Evolutionary conservation across 2,888 invertebrate species (phyloP).

Genomic region (Calephelis perditalis): DNA sequence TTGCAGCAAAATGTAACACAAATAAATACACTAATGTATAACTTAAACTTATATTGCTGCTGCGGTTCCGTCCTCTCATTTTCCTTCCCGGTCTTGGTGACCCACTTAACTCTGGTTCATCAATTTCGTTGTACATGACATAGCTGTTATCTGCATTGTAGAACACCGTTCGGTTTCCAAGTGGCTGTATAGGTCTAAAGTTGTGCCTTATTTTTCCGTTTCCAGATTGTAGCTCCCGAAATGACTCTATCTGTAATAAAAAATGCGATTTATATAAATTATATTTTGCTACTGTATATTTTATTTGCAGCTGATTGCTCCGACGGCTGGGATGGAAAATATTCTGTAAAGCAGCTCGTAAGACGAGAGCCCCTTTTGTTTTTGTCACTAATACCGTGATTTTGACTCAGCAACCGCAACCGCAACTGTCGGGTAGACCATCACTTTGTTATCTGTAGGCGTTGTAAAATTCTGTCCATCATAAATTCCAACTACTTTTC

Average conservation of each 20-base stretch:
- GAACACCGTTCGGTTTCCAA: slow-evolving; percentile 83
- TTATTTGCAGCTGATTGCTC: too few relatives aligned
- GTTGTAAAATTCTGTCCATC: too few relatives aligned
- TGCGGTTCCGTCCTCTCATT: slow-evolving; percentile 39
- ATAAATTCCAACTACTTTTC: too few relatives aligned
- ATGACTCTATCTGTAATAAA: slow-evolving; percentile 81
- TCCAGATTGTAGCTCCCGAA: slow-evolving; percentile 81
- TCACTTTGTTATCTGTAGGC: too few relatives aligned
- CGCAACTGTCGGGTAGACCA: too few relatives aligned
- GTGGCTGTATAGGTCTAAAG: slow-evolving; percentile 88
- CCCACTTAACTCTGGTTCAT: slow-evolving; percentile 48
- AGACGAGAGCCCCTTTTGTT: too few relatives aligned
- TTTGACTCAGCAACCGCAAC: too few relatives aligned
- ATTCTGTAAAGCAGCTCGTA: too few relatives aligned
- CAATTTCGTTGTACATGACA: slow-evolving; percentile 62
- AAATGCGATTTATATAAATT: background rate
- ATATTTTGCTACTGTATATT: too few relatives aligned
- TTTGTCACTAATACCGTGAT: too few relatives aligned
- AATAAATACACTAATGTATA: slow-evolving; percentile 17
- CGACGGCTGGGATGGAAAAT: too few relatives aligned
- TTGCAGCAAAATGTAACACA: slow-evolving; percentile 10
- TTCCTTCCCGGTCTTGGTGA: slow-evolving; percentile 34
- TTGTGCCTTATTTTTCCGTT: slow-evolving; percentile 87
- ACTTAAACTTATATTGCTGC: slow-evolving; percentile 20
- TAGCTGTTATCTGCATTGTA: slow-evolving; percentile 75